Base-by-base conservation (phyloP, 2,888 invertebrate genomes). In the Psylliodes chrysocephalus region DNA sequence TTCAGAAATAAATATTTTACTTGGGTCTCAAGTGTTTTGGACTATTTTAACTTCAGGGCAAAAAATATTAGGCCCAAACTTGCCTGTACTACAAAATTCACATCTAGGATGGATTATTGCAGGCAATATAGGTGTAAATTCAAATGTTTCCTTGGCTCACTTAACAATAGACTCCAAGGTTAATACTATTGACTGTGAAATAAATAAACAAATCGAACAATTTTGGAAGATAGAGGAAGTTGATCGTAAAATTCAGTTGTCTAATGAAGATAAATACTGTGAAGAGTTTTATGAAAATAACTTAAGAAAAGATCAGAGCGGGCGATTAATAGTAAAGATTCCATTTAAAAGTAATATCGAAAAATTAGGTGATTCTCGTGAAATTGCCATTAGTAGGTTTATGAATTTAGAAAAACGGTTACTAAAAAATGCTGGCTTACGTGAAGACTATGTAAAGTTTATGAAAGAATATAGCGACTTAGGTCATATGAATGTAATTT, bases 301-400 rank as follows among this genome's bases (percentile, higher is more conserved):
- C 15, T 55, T 38, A 18, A 14, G 40, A 30, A 54, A 35, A n/a
- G 42, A 57, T 12, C 1, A 42, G 42, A 51, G 18, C 6, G 68
- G 66, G 15, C 47, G 63, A 19, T 65, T 69, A 12, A 56, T 60
- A 15, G 68, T 70, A 2, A 38, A 38, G 38, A 25, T 70, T 12
- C 66, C 66, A 22, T 33, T 68, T 14, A 64, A 56, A 49, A 33
- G 61, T 10, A 54, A 40, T 35, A n/a, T 55, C 2, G 18, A 35
- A 1, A 6, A 55, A 18, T 62, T 71, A 38, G 73, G 68, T 25
- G 57, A 67, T 10, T 68, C 71, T 4, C 52, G 33, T 44, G 12
- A 44, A 5, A 60, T 30, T n/a, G 70, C 73, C 6, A 46, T 38
- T 5, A 66, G 64, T 12, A 28, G 70, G 14, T 70, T 72, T 59